Base-by-base conservation (phyloP, 2,888 invertebrate species). In the Papilio gigon region DNA sequence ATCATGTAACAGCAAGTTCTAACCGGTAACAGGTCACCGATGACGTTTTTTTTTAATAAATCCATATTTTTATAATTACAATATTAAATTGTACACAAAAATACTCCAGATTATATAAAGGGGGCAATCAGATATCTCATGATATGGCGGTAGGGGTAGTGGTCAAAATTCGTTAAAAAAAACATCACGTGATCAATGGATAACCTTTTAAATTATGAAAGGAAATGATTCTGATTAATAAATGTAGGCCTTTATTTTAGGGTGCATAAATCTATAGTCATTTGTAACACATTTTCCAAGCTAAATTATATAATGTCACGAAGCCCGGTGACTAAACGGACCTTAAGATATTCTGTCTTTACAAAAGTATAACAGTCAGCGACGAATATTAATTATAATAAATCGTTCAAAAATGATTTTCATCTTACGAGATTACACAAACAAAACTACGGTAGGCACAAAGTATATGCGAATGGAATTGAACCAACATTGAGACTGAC, bases 341-440 rank as follows among this genome's bases (percentile, higher is more conserved):
- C 4, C 1, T 1, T 44, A 17, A 14, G 6, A 58, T 37, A 17
- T 59, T 8, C 30, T n/a, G 67, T 42, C 37, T 40, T 30, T 27
- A 65, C 12, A 59, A 59, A 65, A 33, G 4, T 17, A 14, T 35
- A 17, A 47, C 37, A 63, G 14, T 59, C 27, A 68, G 4, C 27
- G 44, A 67, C 22, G 27, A 64, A 60, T 68, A 63, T 44, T 33
- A 59, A 50, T 63, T 58, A 60, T 59, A 40, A 47, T 8, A 63
- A 64, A 59, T 64, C 20, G 30, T 60, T 59, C 56, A 59, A 59
- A 50, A 59, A 64, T 47, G 27, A 65, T 50, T 60, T 65, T 47
- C 27, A 30, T 2, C 33, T 56, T 64, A 65, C 33, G 68, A 68
- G 68, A 68, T 68, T 65, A 64, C 50, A 68, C 30, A 64, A 64